Evolutionary conservation across 53 echinoderm and acorn worm genomes (phyloP).

Genomic region (Holothuria scabra): DNA sequence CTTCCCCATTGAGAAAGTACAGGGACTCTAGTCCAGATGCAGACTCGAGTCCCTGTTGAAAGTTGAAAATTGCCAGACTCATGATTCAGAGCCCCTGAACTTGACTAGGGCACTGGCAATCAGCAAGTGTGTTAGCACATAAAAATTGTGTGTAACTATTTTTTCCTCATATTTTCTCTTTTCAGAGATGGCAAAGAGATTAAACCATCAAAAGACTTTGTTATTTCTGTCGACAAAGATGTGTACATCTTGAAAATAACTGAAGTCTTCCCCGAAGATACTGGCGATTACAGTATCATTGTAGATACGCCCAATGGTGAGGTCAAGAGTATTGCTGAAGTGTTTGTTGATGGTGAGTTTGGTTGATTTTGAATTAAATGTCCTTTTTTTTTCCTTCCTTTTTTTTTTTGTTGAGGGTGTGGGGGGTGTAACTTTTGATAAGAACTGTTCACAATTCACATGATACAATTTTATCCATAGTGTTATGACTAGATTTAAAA

Average conservation of each 20-base stretch:
- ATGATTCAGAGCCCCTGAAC: no score
- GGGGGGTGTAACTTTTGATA: no score
- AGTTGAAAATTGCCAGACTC: no score
- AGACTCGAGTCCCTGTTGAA: no score
- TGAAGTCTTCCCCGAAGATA: slow-evolving; percentile 74
- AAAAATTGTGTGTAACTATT: background rate
- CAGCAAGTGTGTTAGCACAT: background rate
- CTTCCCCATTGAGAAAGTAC: no score
- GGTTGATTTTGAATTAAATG: no score
- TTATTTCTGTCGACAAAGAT: slow-evolving; percentile 67
- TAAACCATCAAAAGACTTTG: slow-evolving; percentile 60
- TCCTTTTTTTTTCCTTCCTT: no score
- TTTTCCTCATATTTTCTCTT: slow-evolving; percentile 5
- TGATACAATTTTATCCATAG: no score
- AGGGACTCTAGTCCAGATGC: no score
- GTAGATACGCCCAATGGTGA: slow-evolving; percentile 67
- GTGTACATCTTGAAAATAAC: slow-evolving; percentile 69
- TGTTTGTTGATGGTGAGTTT: slow-evolving; percentile 84
- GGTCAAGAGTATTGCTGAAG: slow-evolving; percentile 70
- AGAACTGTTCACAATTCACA: no score
- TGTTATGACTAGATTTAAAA: no score
- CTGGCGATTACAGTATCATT: slow-evolving; percentile 76
- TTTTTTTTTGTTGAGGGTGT: no score
- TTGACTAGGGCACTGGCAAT: background rate
- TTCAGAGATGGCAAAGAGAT: slow-evolving; percentile 87